Conservation (phyloP, 2,113 vertebrate species). For the Clinocottus analis region DNA sequence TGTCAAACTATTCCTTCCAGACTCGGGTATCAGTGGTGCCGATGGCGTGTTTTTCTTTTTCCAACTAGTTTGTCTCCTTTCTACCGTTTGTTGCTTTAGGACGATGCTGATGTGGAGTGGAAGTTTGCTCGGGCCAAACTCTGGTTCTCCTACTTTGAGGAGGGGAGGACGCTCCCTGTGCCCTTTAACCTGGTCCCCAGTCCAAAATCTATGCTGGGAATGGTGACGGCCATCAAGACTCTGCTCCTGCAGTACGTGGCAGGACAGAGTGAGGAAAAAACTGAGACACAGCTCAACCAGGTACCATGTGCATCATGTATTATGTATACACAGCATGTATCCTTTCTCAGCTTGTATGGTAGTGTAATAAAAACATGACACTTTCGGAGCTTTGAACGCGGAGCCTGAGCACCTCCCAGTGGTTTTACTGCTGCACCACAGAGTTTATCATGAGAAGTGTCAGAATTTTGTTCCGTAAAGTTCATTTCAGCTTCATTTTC, state of each 20-base stretch:
- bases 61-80: neutral
- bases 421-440: conserved; percentile 47
- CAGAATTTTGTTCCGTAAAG: neutral
- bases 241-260: conserved; percentile 80
- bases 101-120: conserved; percentile 98
- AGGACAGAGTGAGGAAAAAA: conserved; percentile 77
- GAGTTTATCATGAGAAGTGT: neutral
- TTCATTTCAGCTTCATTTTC: conserved; percentile 18
- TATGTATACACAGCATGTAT: neutral
- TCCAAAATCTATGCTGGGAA: conserved; percentile 91
- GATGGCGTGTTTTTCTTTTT: neutral
- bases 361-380: neutral
- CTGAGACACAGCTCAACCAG: conserved; percentile 91
- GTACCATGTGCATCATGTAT: conserved; percentile 75
- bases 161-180: conserved; percentile 95
- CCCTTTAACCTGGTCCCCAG: conserved; percentile 98
- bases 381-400: neutral
- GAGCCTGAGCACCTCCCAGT: conserved; percentile 58
- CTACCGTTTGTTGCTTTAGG: conserved; percentile 74
- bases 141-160: conserved; percentile 99
- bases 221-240: conserved; percentile 85
- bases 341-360: neutral
- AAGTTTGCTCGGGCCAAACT: conserved; percentile 98
- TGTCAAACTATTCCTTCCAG: neutral
- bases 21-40: neutral